Percentiles rank a stretch among this genome's conserved stretches.
Conservation (phyloP, 2,888 invertebrate species). For the Anoplius nigerrimus region DNA sequence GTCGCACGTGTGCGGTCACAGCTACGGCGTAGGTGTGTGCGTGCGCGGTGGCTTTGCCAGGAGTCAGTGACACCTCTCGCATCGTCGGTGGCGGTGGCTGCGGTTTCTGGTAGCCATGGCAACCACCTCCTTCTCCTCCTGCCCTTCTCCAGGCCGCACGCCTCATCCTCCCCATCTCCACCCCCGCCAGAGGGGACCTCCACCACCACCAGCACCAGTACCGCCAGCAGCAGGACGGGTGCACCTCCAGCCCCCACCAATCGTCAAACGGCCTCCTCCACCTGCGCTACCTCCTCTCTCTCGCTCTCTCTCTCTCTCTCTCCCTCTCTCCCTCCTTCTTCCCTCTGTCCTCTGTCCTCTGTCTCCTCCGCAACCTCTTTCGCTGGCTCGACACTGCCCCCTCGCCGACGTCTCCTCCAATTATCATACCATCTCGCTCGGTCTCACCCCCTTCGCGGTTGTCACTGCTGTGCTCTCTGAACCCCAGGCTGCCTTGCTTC, state of each 20-base stretch:
- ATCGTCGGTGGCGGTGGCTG: constrained; percentile 70
- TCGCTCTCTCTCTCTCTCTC: constrained; percentile 52
- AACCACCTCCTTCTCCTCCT: constrained; percentile 62
- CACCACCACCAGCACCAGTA: constrained; percentile 14
- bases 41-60: constrained; percentile 63
- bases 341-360: constrained; percentile 57
- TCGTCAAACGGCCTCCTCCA: constrained; percentile 50
- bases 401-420: constrained; percentile 51
- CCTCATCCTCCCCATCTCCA: constrained; percentile 48
- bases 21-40: constrained; percentile 42
- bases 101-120: constrained; percentile 73
- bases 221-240: constrained; percentile 35
- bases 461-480: constrained; percentile 43
- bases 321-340: constrained; percentile 51
- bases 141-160: constrained; percentile 35
- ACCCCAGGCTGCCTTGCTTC: constrained; percentile 17
- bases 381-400: constrained; percentile 21
- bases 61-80: constrained; percentile 74
- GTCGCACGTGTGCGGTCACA: constrained; percentile 24
- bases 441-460: constrained; percentile 48
- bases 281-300: constrained; percentile 54
- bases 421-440: constrained; percentile 62
- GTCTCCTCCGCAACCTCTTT: constrained; percentile 53
- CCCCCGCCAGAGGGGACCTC: constrained; percentile 41
- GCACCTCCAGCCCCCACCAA: constrained; percentile 52